A percentile compares a stretch with the other conserved stretches of the same genome.
Evolutionary conservation across 1,140 invertebrate species (phyloP).

Genomic region (Gryon sp.): DNA sequence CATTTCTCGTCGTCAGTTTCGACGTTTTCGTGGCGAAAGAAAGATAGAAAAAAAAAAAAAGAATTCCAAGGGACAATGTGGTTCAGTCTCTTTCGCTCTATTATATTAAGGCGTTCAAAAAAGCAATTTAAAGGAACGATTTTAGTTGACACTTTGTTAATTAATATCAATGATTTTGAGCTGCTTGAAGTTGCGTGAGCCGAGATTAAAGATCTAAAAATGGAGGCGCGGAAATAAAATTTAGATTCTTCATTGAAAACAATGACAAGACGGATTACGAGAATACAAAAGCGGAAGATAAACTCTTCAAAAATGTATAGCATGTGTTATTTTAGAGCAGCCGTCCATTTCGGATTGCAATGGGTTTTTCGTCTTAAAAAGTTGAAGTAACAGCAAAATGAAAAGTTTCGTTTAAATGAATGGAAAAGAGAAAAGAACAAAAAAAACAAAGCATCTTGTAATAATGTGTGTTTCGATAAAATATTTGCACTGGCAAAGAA

Average conservation of each 20-base stretch:
- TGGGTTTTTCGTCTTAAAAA: no score
- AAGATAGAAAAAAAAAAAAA: no score
- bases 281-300: slow-evolving; percentile 17
- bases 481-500: no score
- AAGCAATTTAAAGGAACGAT: slow-evolving; percentile 8
- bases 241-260: slow-evolving; percentile 29
- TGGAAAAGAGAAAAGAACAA: no score
- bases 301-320: slow-evolving; percentile 21
- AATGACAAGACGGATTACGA: slow-evolving; percentile 42
- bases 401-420: no score
- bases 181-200: background rate
- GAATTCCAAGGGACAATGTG: slow-evolving; percentile 2
- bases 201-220: slow-evolving; percentile 12
- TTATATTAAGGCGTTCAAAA: slow-evolving; percentile 1
- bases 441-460: no score
- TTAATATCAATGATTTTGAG: slow-evolving; percentile 47
- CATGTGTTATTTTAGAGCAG: slow-evolving; percentile 1
- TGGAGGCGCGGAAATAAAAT: background rate
- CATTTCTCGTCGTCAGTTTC: slow-evolving; percentile 10
- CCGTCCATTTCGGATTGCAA: slow-evolving; percentile 17
- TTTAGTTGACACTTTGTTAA: slow-evolving; percentile 16
- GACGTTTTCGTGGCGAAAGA: slow-evolving; percentile 20
- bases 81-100: background rate
- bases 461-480: no score
- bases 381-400: no score